Evolutionary conservation across 92 coral and sea anemone genomes (phyloP).

Genomic region (Palythoa grandiflora): DNA sequence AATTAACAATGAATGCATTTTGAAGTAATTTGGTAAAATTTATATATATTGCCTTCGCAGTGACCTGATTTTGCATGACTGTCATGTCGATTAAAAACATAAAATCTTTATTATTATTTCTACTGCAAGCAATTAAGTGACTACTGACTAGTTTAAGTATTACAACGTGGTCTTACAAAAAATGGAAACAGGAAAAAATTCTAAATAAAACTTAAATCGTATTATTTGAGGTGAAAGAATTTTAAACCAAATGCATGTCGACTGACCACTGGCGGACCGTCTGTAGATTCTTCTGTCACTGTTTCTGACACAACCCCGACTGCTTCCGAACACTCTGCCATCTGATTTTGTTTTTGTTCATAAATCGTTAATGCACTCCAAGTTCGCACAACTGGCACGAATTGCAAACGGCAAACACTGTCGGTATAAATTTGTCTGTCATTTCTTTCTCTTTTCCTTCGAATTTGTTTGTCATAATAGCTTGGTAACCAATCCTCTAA

Average conservation of each 20-base stretch:
- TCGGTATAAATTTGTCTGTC: not conserved
- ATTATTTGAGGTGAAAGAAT: not conserved
- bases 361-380: not conserved
- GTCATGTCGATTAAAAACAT: no score
- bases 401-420: not conserved
- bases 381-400: not conserved
- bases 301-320: constrained; percentile 63
- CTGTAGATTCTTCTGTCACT: constrained; percentile 77
- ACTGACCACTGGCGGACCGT: constrained; percentile 62
- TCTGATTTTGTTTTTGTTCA: not conserved
- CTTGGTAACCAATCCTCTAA: constrained; percentile 24
- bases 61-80: no score
- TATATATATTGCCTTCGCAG: no score
- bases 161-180: no score
- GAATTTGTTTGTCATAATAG: not conserved
- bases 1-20: no score
- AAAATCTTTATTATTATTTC: no score
- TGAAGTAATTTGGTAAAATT: no score
- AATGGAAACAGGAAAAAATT: no score
- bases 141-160: no score
- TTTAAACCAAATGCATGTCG: not conserved
- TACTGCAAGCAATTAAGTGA: no score
- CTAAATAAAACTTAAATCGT: not conserved
- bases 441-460: not conserved
- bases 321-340: constrained; percentile 78